A percentile compares a stretch with the other conserved stretches of the same genome.
Evolutionary conservation across 2,797 vertebrate species (phyloP).

Genomic region (Falco columbarius): DNA sequence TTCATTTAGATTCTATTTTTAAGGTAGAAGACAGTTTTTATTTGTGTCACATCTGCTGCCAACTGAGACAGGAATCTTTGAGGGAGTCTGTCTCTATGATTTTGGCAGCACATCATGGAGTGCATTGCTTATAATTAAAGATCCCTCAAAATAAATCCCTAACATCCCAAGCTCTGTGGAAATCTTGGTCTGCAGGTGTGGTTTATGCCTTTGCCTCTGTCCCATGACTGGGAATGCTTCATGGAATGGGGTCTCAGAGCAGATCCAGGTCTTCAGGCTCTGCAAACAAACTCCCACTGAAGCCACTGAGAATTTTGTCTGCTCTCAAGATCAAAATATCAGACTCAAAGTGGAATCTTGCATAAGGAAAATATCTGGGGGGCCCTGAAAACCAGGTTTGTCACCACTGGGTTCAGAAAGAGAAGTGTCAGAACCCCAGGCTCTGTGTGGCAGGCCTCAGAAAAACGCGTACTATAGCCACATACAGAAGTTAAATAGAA

Average conservation of each 20-base stretch:
- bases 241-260: background rate
- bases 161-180: background rate
- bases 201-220: background rate
- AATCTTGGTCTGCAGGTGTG: background rate
- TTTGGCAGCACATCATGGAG: background rate
- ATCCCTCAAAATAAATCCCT: background rate
- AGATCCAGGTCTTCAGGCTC: background rate
- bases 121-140: constrained; percentile 2
- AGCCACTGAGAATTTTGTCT: background rate
- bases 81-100: background rate
- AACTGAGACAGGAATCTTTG: background rate
- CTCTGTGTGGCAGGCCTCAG: background rate
- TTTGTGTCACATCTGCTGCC: constrained; percentile 1
- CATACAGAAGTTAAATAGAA: constrained; percentile 27
- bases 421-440: background rate
- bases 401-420: background rate
- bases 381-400: background rate
- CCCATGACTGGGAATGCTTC: background rate
- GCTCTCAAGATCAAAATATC: background rate
- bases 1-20: background rate
- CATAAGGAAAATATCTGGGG: background rate
- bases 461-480: background rate
- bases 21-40: background rate
- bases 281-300: background rate
- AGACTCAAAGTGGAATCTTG: background rate